Percentiles rank a stretch among this genome's conserved stretches.
Conservation (phyloP, 2,113 vertebrate species). For the Malurus melanocephalus region DNA sequence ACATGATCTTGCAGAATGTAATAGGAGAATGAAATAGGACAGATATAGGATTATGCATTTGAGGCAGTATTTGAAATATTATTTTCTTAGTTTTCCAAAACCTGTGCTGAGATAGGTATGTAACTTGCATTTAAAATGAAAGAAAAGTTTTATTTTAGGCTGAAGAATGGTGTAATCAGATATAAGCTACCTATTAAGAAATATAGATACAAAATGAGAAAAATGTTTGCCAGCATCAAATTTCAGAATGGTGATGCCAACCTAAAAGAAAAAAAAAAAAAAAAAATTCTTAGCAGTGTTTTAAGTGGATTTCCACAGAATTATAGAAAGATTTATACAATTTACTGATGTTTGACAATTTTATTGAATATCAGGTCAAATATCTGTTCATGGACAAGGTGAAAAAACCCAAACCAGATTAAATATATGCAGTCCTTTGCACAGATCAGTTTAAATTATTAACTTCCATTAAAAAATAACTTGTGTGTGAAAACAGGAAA, state of each 20-base stretch:
- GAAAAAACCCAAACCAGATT: background rate
- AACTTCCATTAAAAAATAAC: background rate
- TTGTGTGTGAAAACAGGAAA: background rate
- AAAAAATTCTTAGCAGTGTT: background rate
- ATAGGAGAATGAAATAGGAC: background rate
- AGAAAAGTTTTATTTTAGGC: background rate
- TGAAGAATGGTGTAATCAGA: background rate
- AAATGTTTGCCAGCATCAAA: background rate
- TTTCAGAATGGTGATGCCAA: background rate
- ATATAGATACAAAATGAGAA: background rate
- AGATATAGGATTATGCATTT: background rate
- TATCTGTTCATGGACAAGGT: background rate
- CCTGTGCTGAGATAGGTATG: rapidly evolving
- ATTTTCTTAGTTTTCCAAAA: background rate
- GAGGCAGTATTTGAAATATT: background rate
- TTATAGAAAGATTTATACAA: background rate
- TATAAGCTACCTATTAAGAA: background rate
- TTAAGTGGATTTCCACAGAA: background rate
- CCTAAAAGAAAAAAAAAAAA: background rate
- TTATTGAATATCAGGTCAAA: background rate
- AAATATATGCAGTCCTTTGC: background rate
- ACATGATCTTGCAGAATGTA: background rate
- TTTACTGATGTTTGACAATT: background rate
- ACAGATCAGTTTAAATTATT: background rate
- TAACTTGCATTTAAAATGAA: background rate